A percentile compares a stretch with the other conserved stretches of the same genome.
These are phyloP conservation scores for Drosophila arawakana DNA, from an alignment of 1,140 invertebrate genomes.

Conservation along the genomic window DNA sequence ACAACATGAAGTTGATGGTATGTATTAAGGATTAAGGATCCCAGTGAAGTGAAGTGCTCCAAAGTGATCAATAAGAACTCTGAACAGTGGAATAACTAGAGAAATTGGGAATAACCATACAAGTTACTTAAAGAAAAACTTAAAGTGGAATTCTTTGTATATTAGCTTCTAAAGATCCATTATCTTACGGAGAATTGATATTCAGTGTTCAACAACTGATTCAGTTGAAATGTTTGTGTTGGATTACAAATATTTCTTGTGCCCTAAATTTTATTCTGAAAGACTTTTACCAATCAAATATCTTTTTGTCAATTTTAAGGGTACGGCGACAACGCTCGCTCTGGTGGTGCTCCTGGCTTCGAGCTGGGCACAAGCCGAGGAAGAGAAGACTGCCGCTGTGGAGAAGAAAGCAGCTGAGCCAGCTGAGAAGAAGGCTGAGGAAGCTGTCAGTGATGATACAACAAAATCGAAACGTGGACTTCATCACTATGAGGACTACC, in stretches of 20 bases:
- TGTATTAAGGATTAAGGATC: slow-evolving; percentile 52
- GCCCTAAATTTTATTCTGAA: too few relatives aligned
- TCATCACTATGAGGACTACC: slow-evolving; percentile 85
- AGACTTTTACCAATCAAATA: neutral
- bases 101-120: neutral
- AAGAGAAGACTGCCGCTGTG: slow-evolving; percentile 84
- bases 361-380: slow-evolving; percentile 82
- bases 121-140: too few relatives aligned
- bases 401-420: slow-evolving; percentile 84
- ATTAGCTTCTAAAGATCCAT: too few relatives aligned
- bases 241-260: too few relatives aligned
- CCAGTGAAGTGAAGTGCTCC: slow-evolving; percentile 42
- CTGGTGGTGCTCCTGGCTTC: slow-evolving; percentile 85
- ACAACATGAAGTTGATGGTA: slow-evolving; percentile 79
- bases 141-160: too few relatives aligned
- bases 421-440: slow-evolving; percentile 82
- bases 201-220: too few relatives aligned
- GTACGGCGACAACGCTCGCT: slow-evolving; percentile 85
- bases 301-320: slow-evolving; percentile 55
- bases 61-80: slow-evolving; percentile 12
- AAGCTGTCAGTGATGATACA: slow-evolving; percentile 85
- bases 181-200: too few relatives aligned
- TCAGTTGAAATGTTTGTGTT: too few relatives aligned
- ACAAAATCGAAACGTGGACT: slow-evolving; percentile 89
- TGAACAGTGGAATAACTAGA: neutral